phyloP scores from a whole-genome alignment of 2,797 vertebrate species.

The Columba guinea region DNA sequence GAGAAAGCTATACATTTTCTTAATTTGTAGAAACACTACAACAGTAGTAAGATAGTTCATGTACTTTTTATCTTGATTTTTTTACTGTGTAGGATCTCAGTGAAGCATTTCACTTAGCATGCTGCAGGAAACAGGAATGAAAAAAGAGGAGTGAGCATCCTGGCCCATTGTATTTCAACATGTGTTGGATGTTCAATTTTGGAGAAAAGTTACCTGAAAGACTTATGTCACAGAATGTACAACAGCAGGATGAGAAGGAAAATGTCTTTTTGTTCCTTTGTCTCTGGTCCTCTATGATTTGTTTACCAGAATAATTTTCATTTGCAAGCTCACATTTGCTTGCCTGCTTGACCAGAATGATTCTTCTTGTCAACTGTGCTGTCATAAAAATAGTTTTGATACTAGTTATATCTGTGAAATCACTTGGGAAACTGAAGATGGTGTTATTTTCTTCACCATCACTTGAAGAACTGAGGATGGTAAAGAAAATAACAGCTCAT shows the following conservation, averaged over 20 bases:
- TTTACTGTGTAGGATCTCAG: neutral
- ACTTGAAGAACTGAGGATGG: neutral
- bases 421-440: neutral
- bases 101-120: neutral
- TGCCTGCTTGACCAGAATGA: neutral
- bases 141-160: neutral
- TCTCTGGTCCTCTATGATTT: neutral
- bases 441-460: neutral
- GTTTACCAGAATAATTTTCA: neutral
- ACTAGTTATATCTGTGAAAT: neutral
- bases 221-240: neutral
- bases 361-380: neutral
- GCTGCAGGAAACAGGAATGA: neutral
- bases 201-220: neutral
- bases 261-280: neutral
- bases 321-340: neutral
- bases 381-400: neutral
- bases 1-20: neutral
- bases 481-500: neutral
- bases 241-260: neutral
- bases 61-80: neutral
- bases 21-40: neutral
- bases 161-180: neutral
- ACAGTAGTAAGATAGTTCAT: neutral
- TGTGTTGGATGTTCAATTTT: rapidly evolving